phyloP scores from a whole-genome alignment of 2,113 vertebrate genomes.

The Cochlearius cochlearius region DNA sequence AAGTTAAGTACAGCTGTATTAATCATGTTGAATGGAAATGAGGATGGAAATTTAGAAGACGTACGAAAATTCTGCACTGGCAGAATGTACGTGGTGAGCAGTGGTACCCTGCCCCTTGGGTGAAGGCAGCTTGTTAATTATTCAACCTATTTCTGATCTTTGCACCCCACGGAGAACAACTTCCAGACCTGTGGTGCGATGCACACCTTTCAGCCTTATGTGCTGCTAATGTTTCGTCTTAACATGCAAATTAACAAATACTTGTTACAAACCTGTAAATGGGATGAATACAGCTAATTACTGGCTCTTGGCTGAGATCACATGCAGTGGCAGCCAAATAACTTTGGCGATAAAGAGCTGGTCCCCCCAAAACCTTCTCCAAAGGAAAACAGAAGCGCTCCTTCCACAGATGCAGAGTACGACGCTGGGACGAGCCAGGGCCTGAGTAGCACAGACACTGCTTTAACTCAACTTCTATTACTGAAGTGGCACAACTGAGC shows the following conservation, averaged over 20 bases:
- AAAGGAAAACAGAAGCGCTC: neutral
- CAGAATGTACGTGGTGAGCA: fast-evolving
- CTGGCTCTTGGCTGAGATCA: neutral
- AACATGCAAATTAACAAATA: neutral
- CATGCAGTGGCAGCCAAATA: neutral
- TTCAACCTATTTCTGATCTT: neutral
- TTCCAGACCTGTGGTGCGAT: fast-evolving
- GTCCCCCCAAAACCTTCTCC: neutral
- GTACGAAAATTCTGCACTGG: neutral
- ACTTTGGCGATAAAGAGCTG: neutral
- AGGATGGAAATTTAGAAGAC: neutral
- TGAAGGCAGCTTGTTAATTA: neutral
- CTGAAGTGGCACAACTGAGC: neutral
- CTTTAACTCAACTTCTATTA: conserved; percentile 20
- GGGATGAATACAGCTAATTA: neutral
- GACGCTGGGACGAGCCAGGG: neutral
- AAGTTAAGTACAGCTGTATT: neutral
- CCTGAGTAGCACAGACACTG: neutral
- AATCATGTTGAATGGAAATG: neutral
- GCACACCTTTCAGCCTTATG: neutral
- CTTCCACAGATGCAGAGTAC: neutral
- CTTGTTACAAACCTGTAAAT: neutral
- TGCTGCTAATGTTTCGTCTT: neutral
- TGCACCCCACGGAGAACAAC: neutral
- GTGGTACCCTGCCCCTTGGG: no score